Conservation (phyloP, 2,888 invertebrate genomes). For the Leptinotarsa haldemani region DNA sequence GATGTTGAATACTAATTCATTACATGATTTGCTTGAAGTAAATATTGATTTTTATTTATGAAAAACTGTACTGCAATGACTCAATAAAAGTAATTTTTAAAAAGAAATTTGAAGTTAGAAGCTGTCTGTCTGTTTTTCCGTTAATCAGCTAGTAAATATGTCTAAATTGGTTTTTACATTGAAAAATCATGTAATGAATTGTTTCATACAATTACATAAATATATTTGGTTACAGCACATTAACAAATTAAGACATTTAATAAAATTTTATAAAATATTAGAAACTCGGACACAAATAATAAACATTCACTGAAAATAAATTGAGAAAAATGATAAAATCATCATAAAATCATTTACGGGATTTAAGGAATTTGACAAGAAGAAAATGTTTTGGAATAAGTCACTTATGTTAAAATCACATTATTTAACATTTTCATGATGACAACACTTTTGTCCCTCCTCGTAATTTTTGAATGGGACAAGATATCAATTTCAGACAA, state of each 20-base stretch:
- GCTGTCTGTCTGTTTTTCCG: too few relatives aligned
- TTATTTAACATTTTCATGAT: slow-evolving; percentile 4
- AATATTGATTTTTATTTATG: too few relatives aligned
- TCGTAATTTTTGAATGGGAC: neutral
- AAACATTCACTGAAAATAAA: neutral
- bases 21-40: neutral
- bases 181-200: neutral
- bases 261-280: neutral
- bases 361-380: neutral
- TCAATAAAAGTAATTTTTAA: neutral
- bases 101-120: neutral
- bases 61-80: too few relatives aligned
- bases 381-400: neutral
- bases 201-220: neutral
- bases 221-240: slow-evolving; percentile 2
- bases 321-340: neutral
- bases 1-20: neutral
- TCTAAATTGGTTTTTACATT: too few relatives aligned
- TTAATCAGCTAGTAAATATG: too few relatives aligned
- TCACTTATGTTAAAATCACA: neutral
- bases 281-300: neutral
- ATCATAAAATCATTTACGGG: neutral
- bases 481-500: neutral
- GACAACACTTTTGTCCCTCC: neutral
- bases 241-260: neutral